These are phyloP conservation scores for Corythaeola cristata DNA, from an alignment of 2,113 vertebrate genomes.

Conservation along the genomic window DNA sequence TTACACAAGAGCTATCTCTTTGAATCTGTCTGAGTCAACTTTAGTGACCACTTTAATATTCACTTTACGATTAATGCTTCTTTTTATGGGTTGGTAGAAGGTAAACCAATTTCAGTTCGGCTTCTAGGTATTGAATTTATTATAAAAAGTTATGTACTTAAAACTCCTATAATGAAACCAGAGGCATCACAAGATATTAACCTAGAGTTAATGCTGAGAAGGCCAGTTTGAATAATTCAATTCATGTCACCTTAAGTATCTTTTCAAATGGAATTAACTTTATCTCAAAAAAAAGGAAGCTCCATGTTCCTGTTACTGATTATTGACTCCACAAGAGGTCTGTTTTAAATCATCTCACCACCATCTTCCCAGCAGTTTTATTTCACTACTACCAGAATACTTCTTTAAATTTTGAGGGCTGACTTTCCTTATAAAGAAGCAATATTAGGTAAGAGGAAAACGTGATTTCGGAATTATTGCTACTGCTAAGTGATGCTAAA, in stretches of 20 bases:
- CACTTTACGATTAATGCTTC: constrained; percentile 72
- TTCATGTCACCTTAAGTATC: constrained; percentile 73
- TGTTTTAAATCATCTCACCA: constrained; percentile 61
- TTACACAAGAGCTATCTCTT: constrained; percentile 36
- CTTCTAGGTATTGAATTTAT: constrained; percentile 75
- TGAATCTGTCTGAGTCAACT: constrained; percentile 64
- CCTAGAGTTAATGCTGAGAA: constrained; percentile 72
- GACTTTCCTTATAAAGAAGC: background rate
- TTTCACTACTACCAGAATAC: background rate
- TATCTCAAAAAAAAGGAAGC: constrained; percentile 62
- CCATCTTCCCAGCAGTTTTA: constrained; percentile 37
- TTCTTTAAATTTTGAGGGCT: constrained; percentile 45
- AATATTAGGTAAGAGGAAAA: background rate
- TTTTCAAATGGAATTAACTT: constrained; percentile 76
- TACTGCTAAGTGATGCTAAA: background rate
- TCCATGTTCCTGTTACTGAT: constrained; percentile 66
- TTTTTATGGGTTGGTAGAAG: constrained; percentile 72
- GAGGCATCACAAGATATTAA: constrained; percentile 75
- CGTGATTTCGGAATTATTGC: background rate
- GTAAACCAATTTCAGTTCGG: constrained; percentile 72
- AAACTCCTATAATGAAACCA: constrained; percentile 74
- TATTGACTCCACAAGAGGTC: constrained; percentile 57
- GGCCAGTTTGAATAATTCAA: constrained; percentile 74
- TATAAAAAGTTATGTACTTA: constrained; percentile 78
- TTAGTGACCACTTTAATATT: constrained; percentile 70